Conservation (phyloP, 2,888 invertebrate species). For the Eristalis arbustorum region DNA sequence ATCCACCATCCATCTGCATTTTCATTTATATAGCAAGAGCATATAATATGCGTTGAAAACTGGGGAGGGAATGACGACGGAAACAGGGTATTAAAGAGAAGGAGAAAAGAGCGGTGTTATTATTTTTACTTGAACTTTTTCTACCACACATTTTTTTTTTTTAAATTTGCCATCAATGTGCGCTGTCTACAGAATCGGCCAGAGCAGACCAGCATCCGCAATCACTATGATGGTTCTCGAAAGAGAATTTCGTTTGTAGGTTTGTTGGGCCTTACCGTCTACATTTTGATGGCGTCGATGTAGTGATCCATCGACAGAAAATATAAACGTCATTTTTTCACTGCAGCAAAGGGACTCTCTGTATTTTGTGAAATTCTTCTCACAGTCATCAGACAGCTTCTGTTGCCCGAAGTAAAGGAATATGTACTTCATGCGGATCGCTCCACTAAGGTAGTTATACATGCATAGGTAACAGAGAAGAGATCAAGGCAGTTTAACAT, state of each 20-base stretch:
- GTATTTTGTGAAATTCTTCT: conserved; percentile 39
- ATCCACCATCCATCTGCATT: conserved; percentile 70
- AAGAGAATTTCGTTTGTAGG: conserved; percentile 62
- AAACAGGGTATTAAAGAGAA: conserved; percentile 69
- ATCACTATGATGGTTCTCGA: conserved; percentile 47
- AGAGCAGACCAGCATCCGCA: conserved; percentile 32
- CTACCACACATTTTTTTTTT: conserved; percentile 2
- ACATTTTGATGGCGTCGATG: background rate
- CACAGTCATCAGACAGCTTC: background rate
- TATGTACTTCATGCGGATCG: conserved; percentile 44
- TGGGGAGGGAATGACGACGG: conserved; percentile 55
- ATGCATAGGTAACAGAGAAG: conserved; percentile 35
- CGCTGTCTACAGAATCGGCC: conserved; percentile 36
- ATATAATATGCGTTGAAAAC: conserved; percentile 52
- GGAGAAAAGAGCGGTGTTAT: conserved; percentile 68
- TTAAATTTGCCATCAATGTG: conserved; percentile 51
- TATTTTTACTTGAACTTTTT: conserved; percentile 42
- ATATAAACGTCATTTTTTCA: background rate
- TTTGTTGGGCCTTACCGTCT: conserved; percentile 29
- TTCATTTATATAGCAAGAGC: conserved; percentile 69
- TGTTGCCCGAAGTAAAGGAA: conserved; percentile 21
- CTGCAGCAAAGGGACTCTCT: conserved; percentile 43
- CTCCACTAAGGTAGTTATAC: background rate
- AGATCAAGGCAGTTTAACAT: conserved; percentile 13
- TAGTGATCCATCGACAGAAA: conserved; percentile 23